Conservation (phyloP, 2,888 invertebrate genomes). For the Branchellion lobata region DNA sequence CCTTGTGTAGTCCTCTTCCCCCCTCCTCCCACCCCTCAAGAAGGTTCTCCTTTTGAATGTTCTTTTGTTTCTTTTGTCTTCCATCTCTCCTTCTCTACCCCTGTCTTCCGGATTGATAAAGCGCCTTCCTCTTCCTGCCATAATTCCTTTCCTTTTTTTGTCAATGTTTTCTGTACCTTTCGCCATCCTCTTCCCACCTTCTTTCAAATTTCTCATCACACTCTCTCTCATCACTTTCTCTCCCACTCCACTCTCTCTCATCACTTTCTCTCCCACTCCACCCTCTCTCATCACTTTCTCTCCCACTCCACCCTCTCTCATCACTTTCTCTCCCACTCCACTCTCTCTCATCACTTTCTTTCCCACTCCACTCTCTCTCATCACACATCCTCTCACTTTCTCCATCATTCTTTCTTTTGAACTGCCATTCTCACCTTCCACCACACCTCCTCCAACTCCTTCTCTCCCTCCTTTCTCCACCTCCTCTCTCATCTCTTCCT, state of each 20-base stretch:
- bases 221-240: not conserved
- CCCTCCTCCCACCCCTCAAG: not conserved
- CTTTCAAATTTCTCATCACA: not conserved
- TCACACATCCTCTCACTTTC: no score
- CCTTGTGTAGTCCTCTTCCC: not conserved
- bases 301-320: no score
- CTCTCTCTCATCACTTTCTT: no score
- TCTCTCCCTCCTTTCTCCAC: conserved; percentile 1
- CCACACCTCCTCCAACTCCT: no score
- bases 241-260: not conserved
- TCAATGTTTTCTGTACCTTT: not conserved
- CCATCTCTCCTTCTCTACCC: no score
- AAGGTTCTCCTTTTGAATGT: not conserved
- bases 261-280: no score
- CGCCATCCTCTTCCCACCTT: not conserved
- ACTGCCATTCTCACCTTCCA: no score
- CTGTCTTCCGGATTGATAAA: no score
- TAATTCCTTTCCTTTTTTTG: conserved; percentile 48
- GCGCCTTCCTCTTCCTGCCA: not conserved
- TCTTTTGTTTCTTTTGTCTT: not conserved
- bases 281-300: no score
- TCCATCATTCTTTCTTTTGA: not conserved
- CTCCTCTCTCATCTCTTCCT: not conserved
- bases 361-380: no score
- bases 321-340: no score